Percentiles rank a stretch among this genome's conserved stretches.
These are phyloP conservation scores for Spodoptera exigua DNA, from an alignment of 2,888 invertebrate species.

Conservation along the genomic window DNA sequence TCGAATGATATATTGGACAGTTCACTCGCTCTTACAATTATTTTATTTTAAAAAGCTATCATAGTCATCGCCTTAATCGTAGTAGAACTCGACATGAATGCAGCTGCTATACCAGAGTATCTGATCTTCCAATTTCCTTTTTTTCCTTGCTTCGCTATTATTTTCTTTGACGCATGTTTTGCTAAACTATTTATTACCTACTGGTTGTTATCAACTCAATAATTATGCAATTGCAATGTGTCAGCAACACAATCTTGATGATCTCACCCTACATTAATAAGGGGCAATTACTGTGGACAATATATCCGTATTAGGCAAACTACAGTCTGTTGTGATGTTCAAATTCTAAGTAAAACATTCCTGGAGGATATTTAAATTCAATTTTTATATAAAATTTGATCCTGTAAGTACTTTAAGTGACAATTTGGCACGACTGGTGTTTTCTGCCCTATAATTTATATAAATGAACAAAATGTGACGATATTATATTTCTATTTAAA, in stretches of 20 bases:
- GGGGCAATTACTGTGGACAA: conserved; percentile 32
- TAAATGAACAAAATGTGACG: conserved; percentile 82
- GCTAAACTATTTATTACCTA: conserved; percentile 2
- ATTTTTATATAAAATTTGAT: conserved; percentile 49
- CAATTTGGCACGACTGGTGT: conserved; percentile 61
- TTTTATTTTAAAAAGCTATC: too few species aligned
- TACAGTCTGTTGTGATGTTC: conserved; percentile 40
- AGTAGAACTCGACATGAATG: conserved; percentile 32
- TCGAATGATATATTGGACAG: too few species aligned
- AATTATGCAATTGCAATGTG: conserved; percentile 19
- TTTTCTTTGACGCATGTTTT: too few species aligned
- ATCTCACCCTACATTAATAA: conserved; percentile 48
- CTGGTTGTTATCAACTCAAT: conserved; percentile 1
- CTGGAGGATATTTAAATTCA: conserved; percentile 56
- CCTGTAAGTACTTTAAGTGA: conserved; percentile 39
- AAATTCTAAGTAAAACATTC: conserved; percentile 67
- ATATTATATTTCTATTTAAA: conserved; percentile 81
- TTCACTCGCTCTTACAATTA: too few species aligned
- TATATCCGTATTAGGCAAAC: conserved; percentile 39
- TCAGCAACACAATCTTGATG: conserved; percentile 45
- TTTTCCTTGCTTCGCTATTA: too few species aligned
- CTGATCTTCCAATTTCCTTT: conserved; percentile 15
- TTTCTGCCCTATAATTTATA: conserved; percentile 68
- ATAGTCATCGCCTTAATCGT: neutral
- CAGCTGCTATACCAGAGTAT: conserved; percentile 14